A percentile compares a stretch with the other conserved stretches of the same genome.
Conservation (phyloP, 2,113 vertebrate species). For the Dryoscopus gambensis region DNA sequence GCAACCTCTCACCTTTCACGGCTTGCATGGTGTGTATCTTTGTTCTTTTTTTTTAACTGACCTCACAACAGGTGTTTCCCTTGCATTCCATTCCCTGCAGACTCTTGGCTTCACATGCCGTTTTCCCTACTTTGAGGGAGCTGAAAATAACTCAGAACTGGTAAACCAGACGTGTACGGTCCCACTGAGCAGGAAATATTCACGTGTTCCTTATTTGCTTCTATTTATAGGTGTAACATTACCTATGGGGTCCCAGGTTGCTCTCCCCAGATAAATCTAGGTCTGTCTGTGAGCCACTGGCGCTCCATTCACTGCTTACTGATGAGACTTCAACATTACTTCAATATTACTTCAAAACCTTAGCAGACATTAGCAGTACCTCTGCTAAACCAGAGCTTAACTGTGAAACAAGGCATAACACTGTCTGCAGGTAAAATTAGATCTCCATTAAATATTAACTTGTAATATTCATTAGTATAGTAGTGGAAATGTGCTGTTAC, state of each 20-base stretch:
- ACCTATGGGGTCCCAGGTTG: not conserved
- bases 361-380: not conserved
- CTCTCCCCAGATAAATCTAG: not conserved
- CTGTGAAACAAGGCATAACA: not conserved
- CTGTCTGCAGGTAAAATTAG: not conserved
- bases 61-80: constrained; percentile 53
- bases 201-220: not conserved
- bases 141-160: not conserved
- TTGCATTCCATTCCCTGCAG: not conserved
- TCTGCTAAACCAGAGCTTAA: not conserved
- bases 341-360: not conserved
- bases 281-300: not conserved
- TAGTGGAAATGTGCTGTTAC: not conserved
- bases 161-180: not conserved
- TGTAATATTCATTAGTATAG: not conserved
- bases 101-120: not conserved
- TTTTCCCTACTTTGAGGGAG: not conserved
- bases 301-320: not conserved
- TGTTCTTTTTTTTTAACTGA: not conserved
- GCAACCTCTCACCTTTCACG: not conserved
- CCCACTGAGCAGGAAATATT: not conserved
- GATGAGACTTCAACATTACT: not conserved
- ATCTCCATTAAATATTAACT: constrained; percentile 30
- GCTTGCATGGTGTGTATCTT: not conserved
- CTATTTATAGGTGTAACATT: not conserved